These are phyloP conservation scores for Rhagologus leucostigma DNA, from an alignment of 2,113 vertebrate species.

Conservation along the genomic window DNA sequence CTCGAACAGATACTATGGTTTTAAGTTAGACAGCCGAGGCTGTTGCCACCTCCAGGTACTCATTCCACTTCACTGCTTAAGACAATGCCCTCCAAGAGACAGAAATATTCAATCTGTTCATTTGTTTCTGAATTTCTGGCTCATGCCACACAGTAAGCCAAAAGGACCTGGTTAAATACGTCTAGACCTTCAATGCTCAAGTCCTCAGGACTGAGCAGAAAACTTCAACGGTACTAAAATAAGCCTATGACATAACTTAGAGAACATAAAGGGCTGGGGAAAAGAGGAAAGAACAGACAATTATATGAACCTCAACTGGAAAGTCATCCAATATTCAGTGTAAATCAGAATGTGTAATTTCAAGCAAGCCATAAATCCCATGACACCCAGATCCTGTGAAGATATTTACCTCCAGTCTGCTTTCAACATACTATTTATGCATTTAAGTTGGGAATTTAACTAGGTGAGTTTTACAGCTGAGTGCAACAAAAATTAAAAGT, in stretches of 20 bases:
- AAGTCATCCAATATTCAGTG: background rate
- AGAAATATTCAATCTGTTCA: background rate
- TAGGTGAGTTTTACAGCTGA: background rate
- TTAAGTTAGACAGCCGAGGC: accelerated
- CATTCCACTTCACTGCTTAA: background rate
- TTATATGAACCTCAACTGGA: background rate
- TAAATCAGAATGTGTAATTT: background rate
- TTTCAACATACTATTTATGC: background rate
- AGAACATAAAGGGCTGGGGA: background rate
- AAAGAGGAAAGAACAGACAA: background rate
- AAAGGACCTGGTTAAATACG: background rate
- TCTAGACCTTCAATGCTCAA: background rate
- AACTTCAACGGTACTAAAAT: background rate
- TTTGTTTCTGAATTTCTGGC: background rate
- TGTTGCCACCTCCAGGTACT: background rate
- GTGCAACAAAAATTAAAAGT: background rate
- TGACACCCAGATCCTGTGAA: background rate
- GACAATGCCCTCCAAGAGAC: background rate
- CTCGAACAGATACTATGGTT: background rate
- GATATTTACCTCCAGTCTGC: background rate
- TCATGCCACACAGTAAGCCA: background rate
- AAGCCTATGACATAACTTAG: background rate
- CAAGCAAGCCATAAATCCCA: background rate
- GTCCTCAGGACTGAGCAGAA: background rate
- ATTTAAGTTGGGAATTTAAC: background rate